Evolutionary conservation across 2,888 invertebrate species (phyloP), one percentile per base, ranked within the genome.

Genomic region (Dinocampus coccinellae): DNA sequence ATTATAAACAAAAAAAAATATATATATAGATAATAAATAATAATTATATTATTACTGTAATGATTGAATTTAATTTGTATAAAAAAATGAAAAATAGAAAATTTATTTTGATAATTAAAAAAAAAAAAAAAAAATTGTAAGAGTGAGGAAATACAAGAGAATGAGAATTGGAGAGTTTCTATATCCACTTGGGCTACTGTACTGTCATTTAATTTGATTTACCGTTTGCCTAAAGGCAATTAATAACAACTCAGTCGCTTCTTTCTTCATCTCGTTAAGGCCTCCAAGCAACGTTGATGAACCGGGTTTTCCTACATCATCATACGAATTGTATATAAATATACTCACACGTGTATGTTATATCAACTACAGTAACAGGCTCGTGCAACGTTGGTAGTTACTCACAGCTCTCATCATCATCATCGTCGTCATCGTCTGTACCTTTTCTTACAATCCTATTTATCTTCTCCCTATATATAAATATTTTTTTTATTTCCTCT

Each of bases 141-240:
- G 10, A 13, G 33, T 24, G 53, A 63, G 20, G 11, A 26, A 20
- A 24, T 2, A 39, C 9, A 39, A 39, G 39, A 39, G 13, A 3
- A 9, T 11, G 10, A 36, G 11, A 36, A n/a, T 13, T 13, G n/a
- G 13, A 39, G 39, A 39, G 39, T 39, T 39, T n/a, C 13, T 39
- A 39, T 39, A 39, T n/a, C 39, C 39, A 39, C 39, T 39, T 39
- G 39, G 61, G 75, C 74, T 77, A 76, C 77, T 72, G 76, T 71
- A 75, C 78, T 78, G 81, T 79, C 79, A 76, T 81, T 79, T 79
- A 78, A 81, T 75, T 80, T 82, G 77, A 82, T 81, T 81, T 81
- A 80, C 78, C 73, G 73, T 74, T 20, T 58, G 73, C 73, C 77
- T 74, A n/a, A 77, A 73, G 71, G 78, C 75, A 77, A 81, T 81